These are phyloP conservation scores for Pseudomyrmex concolor DNA, from an alignment of 1,140 invertebrate species.

Conservation along the genomic window DNA sequence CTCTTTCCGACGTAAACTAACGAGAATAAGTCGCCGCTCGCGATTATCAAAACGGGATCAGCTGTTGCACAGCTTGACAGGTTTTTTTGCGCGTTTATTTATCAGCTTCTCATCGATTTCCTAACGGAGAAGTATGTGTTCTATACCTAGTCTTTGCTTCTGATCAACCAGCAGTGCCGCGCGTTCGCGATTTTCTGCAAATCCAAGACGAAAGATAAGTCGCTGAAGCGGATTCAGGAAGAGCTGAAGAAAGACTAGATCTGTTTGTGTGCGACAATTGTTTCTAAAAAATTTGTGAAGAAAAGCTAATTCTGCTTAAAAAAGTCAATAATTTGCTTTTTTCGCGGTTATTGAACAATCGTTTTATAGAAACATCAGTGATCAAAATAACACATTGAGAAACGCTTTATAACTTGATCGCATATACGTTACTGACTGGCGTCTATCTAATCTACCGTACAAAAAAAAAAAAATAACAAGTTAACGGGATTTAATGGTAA, in stretches of 20 bases:
- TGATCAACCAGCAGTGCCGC: conserved; percentile 48
- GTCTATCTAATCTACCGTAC: too few species aligned
- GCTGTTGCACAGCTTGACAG: too few species aligned
- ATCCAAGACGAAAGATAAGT: conserved; percentile 75
- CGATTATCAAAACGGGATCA: background rate
- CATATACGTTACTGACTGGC: too few species aligned
- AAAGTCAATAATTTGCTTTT: too few species aligned
- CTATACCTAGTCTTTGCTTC: conserved; percentile 87
- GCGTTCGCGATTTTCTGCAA: conserved; percentile 51
- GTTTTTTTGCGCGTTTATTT: conserved; percentile 89
- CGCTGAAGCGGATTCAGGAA: conserved; percentile 72
- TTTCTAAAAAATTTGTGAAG: background rate
- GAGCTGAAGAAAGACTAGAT: conserved; percentile 14
- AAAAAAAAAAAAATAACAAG: too few species aligned
- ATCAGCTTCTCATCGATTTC: conserved; percentile 87
- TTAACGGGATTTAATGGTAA: background rate
- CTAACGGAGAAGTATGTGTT: conserved; percentile 90
- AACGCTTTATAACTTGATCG: too few species aligned
- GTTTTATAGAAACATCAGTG: too few species aligned
- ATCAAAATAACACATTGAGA: too few species aligned
- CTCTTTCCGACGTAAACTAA: background rate
- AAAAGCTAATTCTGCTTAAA: background rate
- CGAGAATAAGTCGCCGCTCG: background rate
- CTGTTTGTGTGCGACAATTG: background rate
- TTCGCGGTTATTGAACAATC: too few species aligned